Evolutionary conservation across 1,140 invertebrate genomes (phyloP).

Genomic region (Neodiprion pinetum): DNA sequence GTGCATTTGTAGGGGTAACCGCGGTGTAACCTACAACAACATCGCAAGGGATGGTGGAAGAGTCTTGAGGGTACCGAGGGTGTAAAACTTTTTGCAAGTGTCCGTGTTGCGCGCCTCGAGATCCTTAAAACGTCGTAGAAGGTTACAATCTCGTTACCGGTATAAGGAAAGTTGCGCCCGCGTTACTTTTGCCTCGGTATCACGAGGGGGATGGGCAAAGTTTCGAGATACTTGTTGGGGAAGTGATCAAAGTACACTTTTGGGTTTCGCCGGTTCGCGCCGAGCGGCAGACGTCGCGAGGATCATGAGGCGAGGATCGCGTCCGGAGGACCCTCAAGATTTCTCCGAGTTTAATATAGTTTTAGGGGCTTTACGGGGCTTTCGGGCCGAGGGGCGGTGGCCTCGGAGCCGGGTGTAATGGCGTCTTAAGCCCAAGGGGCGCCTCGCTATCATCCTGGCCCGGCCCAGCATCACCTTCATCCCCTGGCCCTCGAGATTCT

Average conservation of each 20-base stretch:
- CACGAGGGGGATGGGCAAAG: conserved; percentile 27
- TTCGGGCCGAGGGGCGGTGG: conserved; percentile 45
- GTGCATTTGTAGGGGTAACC: too few species aligned
- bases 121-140: not conserved
- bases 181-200: not conserved
- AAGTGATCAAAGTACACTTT: conserved; percentile 54
- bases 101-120: not conserved
- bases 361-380: conserved; percentile 45
- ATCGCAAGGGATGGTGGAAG: too few species aligned
- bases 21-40: too few species aligned
- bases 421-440: conserved; percentile 60
- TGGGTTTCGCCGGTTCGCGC: conserved; percentile 37
- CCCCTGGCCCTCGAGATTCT: conserved; percentile 18
- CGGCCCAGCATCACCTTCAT: not conserved
- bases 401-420: conserved; percentile 54
- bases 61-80: too few species aligned
- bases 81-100: not conserved
- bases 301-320: conserved; percentile 23
- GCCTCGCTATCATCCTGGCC: conserved; percentile 39
- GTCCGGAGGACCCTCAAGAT: conserved; percentile 50
- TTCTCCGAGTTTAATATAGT: conserved; percentile 62
- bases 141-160: not conserved
- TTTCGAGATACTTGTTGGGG: conserved; percentile 36
- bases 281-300: conserved; percentile 30
- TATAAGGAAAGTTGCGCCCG: not conserved